Conservation (phyloP, 2,797 vertebrate genomes). For the Poecile montanus region DNA sequence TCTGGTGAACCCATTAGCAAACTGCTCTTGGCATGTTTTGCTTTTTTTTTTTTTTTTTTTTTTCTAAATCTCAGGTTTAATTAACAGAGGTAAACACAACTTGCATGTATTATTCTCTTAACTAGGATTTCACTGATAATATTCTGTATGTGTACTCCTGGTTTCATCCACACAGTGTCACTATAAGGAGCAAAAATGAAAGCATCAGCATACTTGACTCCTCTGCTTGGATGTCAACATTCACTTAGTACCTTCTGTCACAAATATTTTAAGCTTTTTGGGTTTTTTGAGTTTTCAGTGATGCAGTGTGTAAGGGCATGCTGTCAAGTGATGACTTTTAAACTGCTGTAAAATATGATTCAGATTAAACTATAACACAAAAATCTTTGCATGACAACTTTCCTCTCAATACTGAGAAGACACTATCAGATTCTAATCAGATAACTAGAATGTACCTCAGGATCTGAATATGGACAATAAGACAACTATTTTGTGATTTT, state of each 20-base stretch:
- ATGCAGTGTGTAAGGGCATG: neutral
- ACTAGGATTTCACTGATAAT: neutral
- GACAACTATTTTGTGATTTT: neutral
- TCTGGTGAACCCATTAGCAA: neutral
- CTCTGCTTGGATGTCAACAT: conserved; percentile 26
- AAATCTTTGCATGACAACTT: neutral
- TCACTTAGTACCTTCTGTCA: conserved; percentile 9
- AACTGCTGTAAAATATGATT: conserved; percentile 40
- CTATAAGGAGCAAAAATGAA: conserved; percentile 74
- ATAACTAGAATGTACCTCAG: neutral
- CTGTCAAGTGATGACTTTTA: conserved; percentile 40
- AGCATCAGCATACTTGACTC: conserved; percentile 36
- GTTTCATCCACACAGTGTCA: conserved; percentile 80
- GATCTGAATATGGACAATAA: neutral
- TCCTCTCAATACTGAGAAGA: neutral
- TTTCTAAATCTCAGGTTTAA: neutral
- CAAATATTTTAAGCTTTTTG: neutral
- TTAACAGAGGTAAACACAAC: neutral
- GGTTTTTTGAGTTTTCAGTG: neutral
- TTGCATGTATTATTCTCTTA: neutral
- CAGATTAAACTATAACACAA: conserved; percentile 17
- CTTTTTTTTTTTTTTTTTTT: too few relatives aligned
- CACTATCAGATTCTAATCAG: neutral
- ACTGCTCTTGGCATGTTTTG: neutral
- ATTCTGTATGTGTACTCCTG: conserved; percentile 66